Evolutionary conservation across 2,113 vertebrate species (phyloP).

Genomic region (Ictalurus furcatus): DNA sequence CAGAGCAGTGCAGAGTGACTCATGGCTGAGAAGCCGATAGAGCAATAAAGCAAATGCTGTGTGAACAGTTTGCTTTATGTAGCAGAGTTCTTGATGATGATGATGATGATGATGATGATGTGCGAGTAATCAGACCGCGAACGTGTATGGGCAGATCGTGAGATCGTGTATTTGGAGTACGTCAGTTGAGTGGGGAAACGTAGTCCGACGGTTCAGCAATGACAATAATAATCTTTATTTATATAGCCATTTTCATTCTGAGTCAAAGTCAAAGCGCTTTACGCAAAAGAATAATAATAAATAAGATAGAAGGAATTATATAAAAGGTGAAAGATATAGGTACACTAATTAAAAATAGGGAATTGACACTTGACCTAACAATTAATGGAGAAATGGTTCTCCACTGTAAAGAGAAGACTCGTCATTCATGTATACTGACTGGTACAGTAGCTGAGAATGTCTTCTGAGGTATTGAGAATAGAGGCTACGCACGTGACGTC

Average conservation of each 20-base stretch:
- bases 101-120: background rate
- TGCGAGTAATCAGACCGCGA: background rate
- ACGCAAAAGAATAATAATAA: too few relatives aligned
- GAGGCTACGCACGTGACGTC: too few relatives aligned
- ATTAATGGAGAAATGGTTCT: background rate
- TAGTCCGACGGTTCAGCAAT: background rate
- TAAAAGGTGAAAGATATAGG: too few relatives aligned
- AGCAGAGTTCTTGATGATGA: background rate
- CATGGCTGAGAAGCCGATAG: background rate
- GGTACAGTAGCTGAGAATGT: background rate
- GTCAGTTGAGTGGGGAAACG: background rate
- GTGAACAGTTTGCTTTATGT: background rate
- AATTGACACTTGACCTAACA: background rate
- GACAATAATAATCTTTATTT: background rate
- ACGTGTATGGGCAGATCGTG: background rate
- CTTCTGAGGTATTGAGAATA: background rate
- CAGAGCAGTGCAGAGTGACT: background rate
- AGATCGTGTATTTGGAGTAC: background rate
- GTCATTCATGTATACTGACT: background rate
- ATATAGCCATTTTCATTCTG: background rate
- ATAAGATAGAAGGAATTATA: background rate
- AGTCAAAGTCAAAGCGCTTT: background rate
- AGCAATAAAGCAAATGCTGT: background rate
- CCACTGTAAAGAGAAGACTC: background rate
- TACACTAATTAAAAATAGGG: background rate